These are phyloP conservation scores for Meiosimyza decipiens DNA, from an alignment of 2,888 invertebrate species.

Conservation along the genomic window DNA sequence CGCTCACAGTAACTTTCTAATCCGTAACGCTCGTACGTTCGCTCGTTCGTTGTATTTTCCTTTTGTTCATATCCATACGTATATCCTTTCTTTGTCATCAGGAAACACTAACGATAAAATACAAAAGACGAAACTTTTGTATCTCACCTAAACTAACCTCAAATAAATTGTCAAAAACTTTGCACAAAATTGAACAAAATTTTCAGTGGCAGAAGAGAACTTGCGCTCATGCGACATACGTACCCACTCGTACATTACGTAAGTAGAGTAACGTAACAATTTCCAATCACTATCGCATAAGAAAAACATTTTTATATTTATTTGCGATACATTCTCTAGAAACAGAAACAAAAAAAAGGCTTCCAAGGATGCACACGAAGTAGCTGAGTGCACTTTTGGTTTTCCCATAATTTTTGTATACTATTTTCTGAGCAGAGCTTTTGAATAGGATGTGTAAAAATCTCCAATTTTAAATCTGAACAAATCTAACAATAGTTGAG, in stretches of 20 bases:
- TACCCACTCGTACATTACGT: conserved; percentile 22
- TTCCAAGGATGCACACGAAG: too few species aligned
- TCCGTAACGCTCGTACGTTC: neutral
- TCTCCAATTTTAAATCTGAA: too few species aligned
- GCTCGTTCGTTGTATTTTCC: neutral
- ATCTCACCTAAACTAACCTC: conserved; percentile 53
- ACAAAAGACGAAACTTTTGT: conserved; percentile 24
- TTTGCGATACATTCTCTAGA: neutral
- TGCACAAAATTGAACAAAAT: conserved; percentile 27
- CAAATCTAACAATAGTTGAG: too few species aligned
- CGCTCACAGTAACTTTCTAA: conserved; percentile 1
- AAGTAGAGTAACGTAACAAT: conserved; percentile 51
- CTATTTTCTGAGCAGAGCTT: too few species aligned
- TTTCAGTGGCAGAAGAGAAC: conserved; percentile 13
- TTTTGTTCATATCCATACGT: neutral
- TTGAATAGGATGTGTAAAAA: too few species aligned
- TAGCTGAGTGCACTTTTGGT: too few species aligned
- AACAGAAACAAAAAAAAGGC: too few species aligned
- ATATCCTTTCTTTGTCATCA: neutral
- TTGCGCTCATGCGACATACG: neutral
- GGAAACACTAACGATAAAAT: conserved; percentile 27
- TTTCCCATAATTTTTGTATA: too few species aligned
- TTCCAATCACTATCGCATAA: conserved; percentile 60
- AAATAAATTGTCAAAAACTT: conserved; percentile 55
- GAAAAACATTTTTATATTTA: conserved; percentile 43